Base-by-base conservation (phyloP, 37 sponge, comb jelly and placozoan genomes). In the Aplysina aerophoba region DNA sequence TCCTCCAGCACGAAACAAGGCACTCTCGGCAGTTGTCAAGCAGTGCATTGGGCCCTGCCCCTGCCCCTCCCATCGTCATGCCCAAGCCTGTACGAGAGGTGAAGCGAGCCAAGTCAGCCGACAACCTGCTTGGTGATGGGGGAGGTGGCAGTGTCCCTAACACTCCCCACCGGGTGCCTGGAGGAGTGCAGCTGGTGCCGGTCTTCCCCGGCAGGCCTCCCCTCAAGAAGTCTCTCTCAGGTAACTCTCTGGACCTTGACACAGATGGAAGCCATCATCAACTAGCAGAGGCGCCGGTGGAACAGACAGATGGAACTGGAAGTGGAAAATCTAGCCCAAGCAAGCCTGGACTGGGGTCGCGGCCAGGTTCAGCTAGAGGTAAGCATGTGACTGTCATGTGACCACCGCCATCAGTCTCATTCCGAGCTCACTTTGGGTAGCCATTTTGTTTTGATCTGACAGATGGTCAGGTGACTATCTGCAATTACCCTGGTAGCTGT, bases 191-290 rank as follows among this genome's bases (percentile, higher is more conserved):
- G 54, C 24, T 75, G 41, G 40, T 75, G 78, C 53, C 78, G 1
- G 25, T 36, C 2, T 24, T 50, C n/a, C 21, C 78, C 53, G 16
- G 40, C 8, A 44, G 3, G 8, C 50, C 50, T 53, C 50, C 53
- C 78, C 21, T 75, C 44, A 75, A 75, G 78, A 75, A 75, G 54
- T 36, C 78, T 41, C 53, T 40, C 54, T 75, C 78, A 19, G 78
- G 37, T 4, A 69, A 69, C 34, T 31, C 71, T 4, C 30, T 69
- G 33, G 71, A 27, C 1, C 35, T 27, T 5, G 78, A 75, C 53
- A 24, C 35, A 21, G 40, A 40, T 75, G 16, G 25, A 19, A 8
- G 50, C 50, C 50, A 44, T 44, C 50, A n/a, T n/a, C n/a, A n/a
- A n/a, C n/a, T n/a, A n/a, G 22, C 24, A 44, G 37, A 1, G 6